Evolutionary conservation across 2,113 vertebrate species (phyloP).

Genomic region (Azemiops feae): DNA sequence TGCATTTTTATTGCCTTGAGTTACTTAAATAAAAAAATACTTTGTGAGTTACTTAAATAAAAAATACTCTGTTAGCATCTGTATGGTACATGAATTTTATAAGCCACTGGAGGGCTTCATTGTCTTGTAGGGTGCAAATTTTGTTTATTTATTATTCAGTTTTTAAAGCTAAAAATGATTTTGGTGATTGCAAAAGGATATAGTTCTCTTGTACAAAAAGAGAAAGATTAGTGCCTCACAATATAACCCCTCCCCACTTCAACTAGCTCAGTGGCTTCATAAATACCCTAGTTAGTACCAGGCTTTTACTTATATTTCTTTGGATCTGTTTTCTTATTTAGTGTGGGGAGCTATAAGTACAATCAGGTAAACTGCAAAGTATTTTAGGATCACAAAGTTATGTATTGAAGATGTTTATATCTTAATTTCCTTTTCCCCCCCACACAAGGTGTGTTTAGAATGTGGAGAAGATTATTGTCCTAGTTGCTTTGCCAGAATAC

Average conservation of each 20-base stretch:
- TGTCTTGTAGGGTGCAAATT: neutral
- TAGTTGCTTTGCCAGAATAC: conserved; percentile 80
- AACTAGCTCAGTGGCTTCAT: neutral
- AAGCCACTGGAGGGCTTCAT: neutral
- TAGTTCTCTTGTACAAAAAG: neutral
- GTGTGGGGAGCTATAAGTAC: neutral
- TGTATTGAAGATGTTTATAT: neutral
- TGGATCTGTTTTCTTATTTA: neutral
- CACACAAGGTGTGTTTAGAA: conserved; percentile 76
- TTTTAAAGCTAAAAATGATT: neutral
- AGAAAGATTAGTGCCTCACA: neutral
- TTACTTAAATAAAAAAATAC: too few species aligned
- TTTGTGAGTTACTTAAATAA: too few species aligned
- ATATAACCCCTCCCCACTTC: neutral
- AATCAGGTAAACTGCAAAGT: neutral
- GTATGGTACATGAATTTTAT: neutral
- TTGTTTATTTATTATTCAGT: neutral
- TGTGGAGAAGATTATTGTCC: conserved; percentile 84
- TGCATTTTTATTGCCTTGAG: too few species aligned
- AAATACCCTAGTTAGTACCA: neutral
- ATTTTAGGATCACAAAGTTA: neutral
- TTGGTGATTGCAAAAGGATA: neutral
- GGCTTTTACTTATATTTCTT: neutral
- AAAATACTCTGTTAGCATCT: neutral
- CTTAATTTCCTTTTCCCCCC: conserved; percentile 3